Percentiles rank a stretch among this genome's conserved stretches.
These are phyloP conservation scores for Bufotes viridis DNA, from an alignment of 2,797 vertebrate genomes.

Conservation along the genomic window DNA sequence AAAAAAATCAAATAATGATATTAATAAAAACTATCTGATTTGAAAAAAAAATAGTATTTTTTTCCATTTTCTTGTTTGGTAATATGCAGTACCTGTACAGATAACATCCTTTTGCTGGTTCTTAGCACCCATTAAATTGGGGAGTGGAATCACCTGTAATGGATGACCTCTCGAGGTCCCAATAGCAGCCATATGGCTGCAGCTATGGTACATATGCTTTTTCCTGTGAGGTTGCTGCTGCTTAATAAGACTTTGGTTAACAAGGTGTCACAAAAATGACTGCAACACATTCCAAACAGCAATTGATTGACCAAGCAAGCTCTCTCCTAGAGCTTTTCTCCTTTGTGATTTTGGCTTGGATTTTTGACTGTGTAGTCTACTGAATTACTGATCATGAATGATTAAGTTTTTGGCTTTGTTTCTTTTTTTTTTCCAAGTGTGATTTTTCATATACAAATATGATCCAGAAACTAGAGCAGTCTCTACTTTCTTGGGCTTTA, in stretches of 20 bases:
- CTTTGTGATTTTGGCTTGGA: neutral
- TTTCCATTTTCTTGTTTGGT: too few species aligned
- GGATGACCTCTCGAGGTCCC: too few species aligned
- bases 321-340: neutral
- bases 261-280: neutral
- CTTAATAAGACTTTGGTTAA: neutral
- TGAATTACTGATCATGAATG: neutral
- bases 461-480: constrained; percentile 33
- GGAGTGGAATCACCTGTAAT: too few species aligned
- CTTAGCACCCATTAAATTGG: too few species aligned
- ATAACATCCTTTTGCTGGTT: too few species aligned
- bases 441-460: constrained; percentile 22
- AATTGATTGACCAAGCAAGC: neutral
- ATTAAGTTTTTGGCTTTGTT: neutral
- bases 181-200: too few species aligned
- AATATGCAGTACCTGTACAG: too few species aligned
- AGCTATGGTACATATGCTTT: neutral
- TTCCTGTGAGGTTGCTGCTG: neutral
- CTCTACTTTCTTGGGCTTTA: constrained; percentile 13
- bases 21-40: too few species aligned
- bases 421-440: neutral
- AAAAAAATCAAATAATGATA: too few species aligned
- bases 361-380: neutral
- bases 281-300: neutral
- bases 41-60: too few species aligned